A percentile compares a stretch with the other conserved stretches of the same genome.
phyloP scores from a whole-genome alignment of 2,113 vertebrate genomes.

The Mormyrus iriodes region DNA sequence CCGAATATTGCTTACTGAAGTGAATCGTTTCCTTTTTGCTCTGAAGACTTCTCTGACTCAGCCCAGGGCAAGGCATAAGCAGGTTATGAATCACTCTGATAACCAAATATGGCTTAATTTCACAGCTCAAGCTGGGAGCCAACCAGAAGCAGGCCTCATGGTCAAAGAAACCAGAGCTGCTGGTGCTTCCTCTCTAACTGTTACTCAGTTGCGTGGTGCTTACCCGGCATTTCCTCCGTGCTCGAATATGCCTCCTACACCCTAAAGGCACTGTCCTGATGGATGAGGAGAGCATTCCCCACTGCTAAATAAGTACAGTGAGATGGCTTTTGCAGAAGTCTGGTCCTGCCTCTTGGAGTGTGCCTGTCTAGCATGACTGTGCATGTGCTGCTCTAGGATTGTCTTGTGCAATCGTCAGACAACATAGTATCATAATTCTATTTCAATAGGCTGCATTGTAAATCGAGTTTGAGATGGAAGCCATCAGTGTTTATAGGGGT shows the following conservation, averaged over 20 bases:
- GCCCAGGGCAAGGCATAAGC: neutral
- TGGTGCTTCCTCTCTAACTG: constrained; percentile 15
- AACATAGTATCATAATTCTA: neutral
- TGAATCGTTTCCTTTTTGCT: neutral
- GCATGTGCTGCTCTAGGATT: neutral
- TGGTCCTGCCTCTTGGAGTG: neutral
- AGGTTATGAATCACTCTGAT: neutral
- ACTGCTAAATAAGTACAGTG: neutral
- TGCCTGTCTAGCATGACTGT: neutral
- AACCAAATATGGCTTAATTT: constrained; percentile 31
- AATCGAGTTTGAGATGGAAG: neutral
- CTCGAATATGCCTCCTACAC: neutral
- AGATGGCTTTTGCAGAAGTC: neutral
- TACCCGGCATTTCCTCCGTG: constrained; percentile 2
- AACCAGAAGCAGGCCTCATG: neutral
- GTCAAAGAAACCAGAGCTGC: constrained; percentile 24
- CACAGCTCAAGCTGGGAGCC: neutral
- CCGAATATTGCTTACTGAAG: neutral
- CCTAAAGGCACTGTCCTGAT: neutral
- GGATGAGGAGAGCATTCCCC: neutral
- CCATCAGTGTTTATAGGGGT: neutral
- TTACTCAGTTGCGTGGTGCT: neutral
- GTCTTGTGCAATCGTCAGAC: neutral
- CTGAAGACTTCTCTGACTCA: neutral
- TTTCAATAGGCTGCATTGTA: neutral